Evolutionary conservation across 64 coral and sea anemone genomes (phyloP).

Genomic region (Actinia equina): DNA sequence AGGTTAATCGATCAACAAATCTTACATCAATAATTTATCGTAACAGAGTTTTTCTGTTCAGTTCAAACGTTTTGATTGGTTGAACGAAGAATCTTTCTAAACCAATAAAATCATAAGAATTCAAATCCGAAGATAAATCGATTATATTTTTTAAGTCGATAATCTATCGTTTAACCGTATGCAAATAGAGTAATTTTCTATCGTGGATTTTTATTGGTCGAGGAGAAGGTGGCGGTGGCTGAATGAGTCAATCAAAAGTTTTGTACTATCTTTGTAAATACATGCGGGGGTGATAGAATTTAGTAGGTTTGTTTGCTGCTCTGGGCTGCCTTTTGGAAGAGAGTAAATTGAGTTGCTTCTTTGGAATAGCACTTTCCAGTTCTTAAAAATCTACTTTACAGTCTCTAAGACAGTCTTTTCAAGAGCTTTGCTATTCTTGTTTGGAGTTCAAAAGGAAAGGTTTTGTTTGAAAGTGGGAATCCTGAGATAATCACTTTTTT

Average conservation of each 20-base stretch:
- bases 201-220: conserved; percentile 17
- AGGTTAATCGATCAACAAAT: not conserved
- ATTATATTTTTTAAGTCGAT: not conserved
- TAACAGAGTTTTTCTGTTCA: not conserved
- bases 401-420: not conserved
- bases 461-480: conserved; percentile 9
- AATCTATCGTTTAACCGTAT: not conserved
- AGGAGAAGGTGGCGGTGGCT: not conserved
- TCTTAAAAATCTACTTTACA: not conserved
- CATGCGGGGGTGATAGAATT: conserved; percentile 33
- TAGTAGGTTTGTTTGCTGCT: conserved; percentile 28
- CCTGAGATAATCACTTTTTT: conserved; percentile 16
- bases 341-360: not conserved
- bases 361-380: not conserved
- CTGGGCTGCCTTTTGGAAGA: conserved; percentile 23
- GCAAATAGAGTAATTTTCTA: conserved; percentile 4
- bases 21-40: not conserved
- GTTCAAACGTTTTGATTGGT: not conserved
- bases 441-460: conserved; percentile 1
- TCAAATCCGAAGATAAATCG: not conserved
- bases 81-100: not conserved
- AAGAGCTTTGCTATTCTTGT: conserved; percentile 12
- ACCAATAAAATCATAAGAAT: not conserved
- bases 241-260: conserved; percentile 19
- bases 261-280: conserved; percentile 21